A percentile compares a stretch with the other conserved stretches of the same genome.
These are phyloP conservation scores for Girardia tigrina DNA, from an alignment of 2,888 invertebrate species.

Conservation along the genomic window DNA sequence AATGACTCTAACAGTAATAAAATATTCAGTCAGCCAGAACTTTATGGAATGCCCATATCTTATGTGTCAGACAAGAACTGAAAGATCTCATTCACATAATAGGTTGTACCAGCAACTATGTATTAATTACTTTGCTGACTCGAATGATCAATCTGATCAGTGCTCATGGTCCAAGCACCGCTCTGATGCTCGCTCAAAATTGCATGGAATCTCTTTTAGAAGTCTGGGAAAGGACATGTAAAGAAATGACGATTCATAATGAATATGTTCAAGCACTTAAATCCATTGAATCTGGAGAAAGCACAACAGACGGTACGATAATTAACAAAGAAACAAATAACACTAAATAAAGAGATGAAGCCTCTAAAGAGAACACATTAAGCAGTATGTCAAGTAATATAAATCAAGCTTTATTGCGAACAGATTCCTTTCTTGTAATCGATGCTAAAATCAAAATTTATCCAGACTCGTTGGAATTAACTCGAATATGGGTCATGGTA, in stretches of 20 bases:
- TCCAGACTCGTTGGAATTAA: slow-evolving; percentile 15
- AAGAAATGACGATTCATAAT: slow-evolving; percentile 17
- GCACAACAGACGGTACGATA: too few relatives aligned
- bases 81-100: slow-evolving; percentile 51
- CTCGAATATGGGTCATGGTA: background rate
- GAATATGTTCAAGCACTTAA: slow-evolving; percentile 10
- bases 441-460: background rate
- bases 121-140: slow-evolving; percentile 63
- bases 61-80: slow-evolving; percentile 62
- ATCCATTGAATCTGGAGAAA: slow-evolving; percentile 15
- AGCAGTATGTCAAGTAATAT: background rate
- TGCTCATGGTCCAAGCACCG: slow-evolving; percentile 77
- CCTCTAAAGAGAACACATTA: background rate
- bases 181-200: slow-evolving; percentile 58
- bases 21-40: slow-evolving; percentile 59
- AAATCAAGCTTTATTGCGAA: background rate
- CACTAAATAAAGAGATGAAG: slow-evolving; percentile 10
- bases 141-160: slow-evolving; percentile 77
- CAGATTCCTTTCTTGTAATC: background rate
- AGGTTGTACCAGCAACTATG: slow-evolving; percentile 49
- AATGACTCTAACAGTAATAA: too few relatives aligned
- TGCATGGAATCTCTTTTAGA: slow-evolving; percentile 24
- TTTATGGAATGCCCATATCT: slow-evolving; percentile 83
- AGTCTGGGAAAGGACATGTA: slow-evolving; percentile 13
- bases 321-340: too few relatives aligned